These are phyloP conservation scores for Heterocephalus glaber DNA, from an alignment of 2,113 vertebrate species.

Conservation along the genomic window DNA sequence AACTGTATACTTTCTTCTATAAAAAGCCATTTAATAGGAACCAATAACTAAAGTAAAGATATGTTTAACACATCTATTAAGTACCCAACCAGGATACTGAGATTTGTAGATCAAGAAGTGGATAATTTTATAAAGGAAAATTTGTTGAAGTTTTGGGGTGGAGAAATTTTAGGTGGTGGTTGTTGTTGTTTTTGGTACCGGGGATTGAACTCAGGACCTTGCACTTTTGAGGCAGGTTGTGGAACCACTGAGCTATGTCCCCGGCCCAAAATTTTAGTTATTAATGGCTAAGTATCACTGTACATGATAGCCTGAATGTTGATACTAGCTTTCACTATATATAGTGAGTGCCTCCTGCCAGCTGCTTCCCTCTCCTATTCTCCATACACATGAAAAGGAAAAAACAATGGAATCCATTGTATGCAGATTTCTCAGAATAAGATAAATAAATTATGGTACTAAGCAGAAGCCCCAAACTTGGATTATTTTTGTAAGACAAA, in stretches of 20 bases:
- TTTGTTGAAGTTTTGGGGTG: conserved; percentile 5
- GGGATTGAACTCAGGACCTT: no score
- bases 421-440: not conserved
- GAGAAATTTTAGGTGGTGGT: not conserved
- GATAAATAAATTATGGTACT: not conserved
- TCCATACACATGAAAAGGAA: not conserved
- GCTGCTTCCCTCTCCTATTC: not conserved
- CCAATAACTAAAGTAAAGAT: conserved; percentile 44
- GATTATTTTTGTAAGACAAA: not conserved
- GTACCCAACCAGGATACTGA: not conserved
- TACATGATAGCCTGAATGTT: not conserved
- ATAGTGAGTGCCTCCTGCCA: not conserved
- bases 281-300: not conserved
- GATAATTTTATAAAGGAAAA: conserved; percentile 45
- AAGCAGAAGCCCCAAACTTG: not conserved
- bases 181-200: no score
- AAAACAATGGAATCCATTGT: not conserved
- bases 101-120: not conserved
- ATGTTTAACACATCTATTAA: not conserved
- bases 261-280: not conserved
- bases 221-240: no score
- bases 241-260: no score
- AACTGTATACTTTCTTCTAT: not conserved
- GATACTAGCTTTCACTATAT: not conserved
- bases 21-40: not conserved